Percentiles rank a stretch among this genome's conserved stretches.
Conservation (phyloP, 1,140 invertebrate species). For the Mya arenaria region DNA sequence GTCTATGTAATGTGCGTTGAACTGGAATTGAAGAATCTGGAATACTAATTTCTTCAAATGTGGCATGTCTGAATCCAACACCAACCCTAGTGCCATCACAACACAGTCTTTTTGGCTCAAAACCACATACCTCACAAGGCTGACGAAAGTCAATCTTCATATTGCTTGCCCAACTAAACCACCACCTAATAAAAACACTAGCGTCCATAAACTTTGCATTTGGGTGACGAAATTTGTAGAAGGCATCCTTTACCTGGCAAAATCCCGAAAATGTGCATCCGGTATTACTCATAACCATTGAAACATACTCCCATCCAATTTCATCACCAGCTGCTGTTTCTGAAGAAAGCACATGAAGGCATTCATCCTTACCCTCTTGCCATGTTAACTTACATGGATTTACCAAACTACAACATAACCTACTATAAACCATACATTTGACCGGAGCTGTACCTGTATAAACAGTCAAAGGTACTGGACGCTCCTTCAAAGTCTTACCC, state of each 20-base stretch:
- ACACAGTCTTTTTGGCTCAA: conserved; percentile 42
- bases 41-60: conserved; percentile 32
- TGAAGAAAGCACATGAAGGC: conserved; percentile 42
- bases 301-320: conserved; percentile 55
- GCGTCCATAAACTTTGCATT: conserved; percentile 45
- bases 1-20: conserved; percentile 13
- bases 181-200: conserved; percentile 38
- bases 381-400: conserved; percentile 49
- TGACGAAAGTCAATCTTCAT: conserved; percentile 54
- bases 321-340: conserved; percentile 60
- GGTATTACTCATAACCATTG: conserved; percentile 22
- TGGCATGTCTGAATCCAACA: conserved; percentile 53
- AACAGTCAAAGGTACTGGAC: neutral
- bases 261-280: conserved; percentile 46
- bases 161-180: conserved; percentile 51
- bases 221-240: conserved; percentile 18
- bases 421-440: conserved; percentile 36
- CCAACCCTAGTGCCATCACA: conserved; percentile 60
- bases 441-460: conserved; percentile 31
- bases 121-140: conserved; percentile 35
- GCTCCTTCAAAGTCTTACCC: neutral
- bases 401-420: conserved; percentile 15
- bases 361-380: conserved; percentile 43
- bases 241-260: conserved; percentile 11
- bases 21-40: neutral